These are phyloP conservation scores for Eupeodes corollae DNA, from an alignment of 1,140 invertebrate species.

Conservation along the genomic window DNA sequence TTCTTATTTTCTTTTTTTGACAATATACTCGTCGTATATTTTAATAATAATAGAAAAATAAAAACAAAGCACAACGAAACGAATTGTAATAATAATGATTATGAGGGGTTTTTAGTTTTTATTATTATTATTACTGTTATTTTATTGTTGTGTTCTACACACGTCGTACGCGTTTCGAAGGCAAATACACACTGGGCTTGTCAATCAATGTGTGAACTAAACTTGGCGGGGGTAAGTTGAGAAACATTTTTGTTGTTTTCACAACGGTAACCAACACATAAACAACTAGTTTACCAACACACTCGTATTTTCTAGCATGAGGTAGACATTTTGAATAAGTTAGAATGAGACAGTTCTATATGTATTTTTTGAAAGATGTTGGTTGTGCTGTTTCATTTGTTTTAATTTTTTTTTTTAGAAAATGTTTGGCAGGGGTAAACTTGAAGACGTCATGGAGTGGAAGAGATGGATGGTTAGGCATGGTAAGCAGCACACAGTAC, in stretches of 20 bases:
- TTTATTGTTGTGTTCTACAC: conserved; percentile 12
- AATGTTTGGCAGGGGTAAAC: not conserved
- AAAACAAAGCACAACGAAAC: not conserved
- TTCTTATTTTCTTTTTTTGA: too few relatives aligned
- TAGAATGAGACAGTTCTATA: not conserved
- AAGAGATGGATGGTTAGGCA: not conserved
- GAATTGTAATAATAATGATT: not conserved
- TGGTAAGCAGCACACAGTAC: too few relatives aligned
- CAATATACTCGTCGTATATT: too few relatives aligned
- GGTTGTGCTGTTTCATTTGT: not conserved
- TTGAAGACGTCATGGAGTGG: not conserved
- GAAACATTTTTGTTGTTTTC: too few relatives aligned
- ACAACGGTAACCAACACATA: too few relatives aligned
- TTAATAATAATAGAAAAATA: not conserved
- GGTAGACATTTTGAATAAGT: too few relatives aligned
- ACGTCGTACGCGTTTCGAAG: conserved; percentile 38
- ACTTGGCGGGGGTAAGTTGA: conserved; percentile 12
- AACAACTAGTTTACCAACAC: too few relatives aligned
- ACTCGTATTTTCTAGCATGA: too few relatives aligned
- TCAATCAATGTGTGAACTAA: conserved; percentile 29
- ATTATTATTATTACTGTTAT: conserved; percentile 9
- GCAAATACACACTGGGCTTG: conserved; percentile 36
- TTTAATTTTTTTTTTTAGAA: not conserved
- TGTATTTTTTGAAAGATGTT: not conserved
- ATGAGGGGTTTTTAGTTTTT: too few relatives aligned